Conservation (phyloP, 2,113 vertebrate genomes). For the Pseudopipra pipra region DNA sequence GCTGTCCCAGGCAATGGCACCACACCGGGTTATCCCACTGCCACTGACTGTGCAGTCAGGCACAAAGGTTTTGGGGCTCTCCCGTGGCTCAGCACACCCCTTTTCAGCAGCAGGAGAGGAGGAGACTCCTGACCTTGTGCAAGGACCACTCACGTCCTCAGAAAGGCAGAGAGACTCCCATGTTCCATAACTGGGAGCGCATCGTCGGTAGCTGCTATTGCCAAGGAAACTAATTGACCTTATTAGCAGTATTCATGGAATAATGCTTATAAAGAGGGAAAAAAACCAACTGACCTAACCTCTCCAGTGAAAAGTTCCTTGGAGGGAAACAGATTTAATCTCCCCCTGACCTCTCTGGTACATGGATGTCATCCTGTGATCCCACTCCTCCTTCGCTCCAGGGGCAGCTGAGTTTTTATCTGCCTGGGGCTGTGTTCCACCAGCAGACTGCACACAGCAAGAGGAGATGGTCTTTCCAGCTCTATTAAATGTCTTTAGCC, state of each 20-base stretch:
- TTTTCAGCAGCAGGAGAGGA: not conserved
- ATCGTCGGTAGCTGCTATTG: not conserved
- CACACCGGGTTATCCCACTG: fast-evolving
- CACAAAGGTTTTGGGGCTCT: fast-evolving
- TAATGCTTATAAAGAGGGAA: not conserved
- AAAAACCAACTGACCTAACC: not conserved
- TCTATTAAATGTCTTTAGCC: not conserved
- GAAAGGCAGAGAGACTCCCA: not conserved
- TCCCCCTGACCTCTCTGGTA: not conserved
- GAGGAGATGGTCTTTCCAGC: not conserved
- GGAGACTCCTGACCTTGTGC: not conserved
- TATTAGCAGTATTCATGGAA: not conserved
- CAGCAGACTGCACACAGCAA: not conserved
- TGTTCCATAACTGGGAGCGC: not conserved
- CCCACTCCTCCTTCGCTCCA: not conserved
- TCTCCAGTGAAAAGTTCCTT: not conserved
- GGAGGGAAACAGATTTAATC: not conserved
- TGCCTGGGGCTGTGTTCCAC: not conserved
- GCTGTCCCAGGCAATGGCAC: not conserved
- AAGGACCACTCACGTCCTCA: not conserved
- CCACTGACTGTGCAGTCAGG: not conserved
- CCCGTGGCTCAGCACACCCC: not conserved
- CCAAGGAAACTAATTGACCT: not conserved
- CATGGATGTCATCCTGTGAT: not conserved
- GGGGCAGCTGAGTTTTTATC: not conserved